Evolutionary conservation across 2,113 vertebrate species (phyloP).

Genomic region (Mus spicilegus): DNA sequence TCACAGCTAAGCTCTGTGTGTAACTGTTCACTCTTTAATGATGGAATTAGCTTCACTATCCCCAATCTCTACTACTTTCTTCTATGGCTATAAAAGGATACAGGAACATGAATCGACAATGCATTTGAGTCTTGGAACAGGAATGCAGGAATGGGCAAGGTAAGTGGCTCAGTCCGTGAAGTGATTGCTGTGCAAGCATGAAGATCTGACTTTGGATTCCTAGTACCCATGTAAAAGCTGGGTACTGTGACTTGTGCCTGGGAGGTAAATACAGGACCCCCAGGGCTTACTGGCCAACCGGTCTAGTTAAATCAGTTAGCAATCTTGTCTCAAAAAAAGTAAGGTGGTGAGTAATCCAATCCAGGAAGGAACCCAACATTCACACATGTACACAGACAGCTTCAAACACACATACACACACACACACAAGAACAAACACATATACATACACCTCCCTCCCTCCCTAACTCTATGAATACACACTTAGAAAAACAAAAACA

Average conservation of each 20-base stretch:
- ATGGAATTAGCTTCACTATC: fast-evolving
- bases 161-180: neutral
- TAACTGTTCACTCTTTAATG: neutral
- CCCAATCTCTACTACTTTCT: neutral
- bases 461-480: neutral
- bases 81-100: neutral
- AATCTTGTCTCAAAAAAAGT: neutral
- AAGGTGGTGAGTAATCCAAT: neutral
- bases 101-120: neutral
- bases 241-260: neutral
- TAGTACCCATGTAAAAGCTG: neutral
- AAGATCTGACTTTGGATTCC: neutral
- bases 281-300: neutral
- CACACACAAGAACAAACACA: neutral
- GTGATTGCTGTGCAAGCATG: neutral
- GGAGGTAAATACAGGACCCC: neutral
- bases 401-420: neutral
- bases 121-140: neutral
- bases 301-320: neutral
- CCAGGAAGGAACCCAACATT: too few relatives aligned
- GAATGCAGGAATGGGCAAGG: neutral
- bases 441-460: neutral
- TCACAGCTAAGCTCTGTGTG: fast-evolving
- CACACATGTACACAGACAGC: too few relatives aligned
- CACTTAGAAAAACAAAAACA: neutral